Percentiles rank a stretch among this genome's conserved stretches.
phyloP scores from a whole-genome alignment of 2,888 invertebrate species.

The Actias luna region DNA sequence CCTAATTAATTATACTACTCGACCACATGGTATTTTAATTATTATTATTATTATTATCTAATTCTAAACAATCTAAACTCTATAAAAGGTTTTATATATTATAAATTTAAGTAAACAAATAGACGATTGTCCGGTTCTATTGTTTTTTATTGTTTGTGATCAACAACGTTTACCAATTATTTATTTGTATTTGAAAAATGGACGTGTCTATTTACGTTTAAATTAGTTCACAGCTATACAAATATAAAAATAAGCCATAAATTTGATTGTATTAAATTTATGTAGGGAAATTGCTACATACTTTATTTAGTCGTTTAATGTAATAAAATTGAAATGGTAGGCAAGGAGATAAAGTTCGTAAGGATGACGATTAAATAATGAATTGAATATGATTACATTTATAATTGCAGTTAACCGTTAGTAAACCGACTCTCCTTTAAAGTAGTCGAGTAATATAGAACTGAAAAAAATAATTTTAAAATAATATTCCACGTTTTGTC shows the following conservation, averaged over 20 bases:
- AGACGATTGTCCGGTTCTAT: too few species aligned
- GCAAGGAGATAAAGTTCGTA: neutral
- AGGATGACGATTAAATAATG: slow-evolving; percentile 5
- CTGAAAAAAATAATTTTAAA: neutral
- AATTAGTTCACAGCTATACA: too few species aligned
- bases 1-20: slow-evolving; percentile 22
- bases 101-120: too few species aligned
- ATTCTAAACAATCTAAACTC: too few species aligned
- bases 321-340: neutral
- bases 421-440: neutral
- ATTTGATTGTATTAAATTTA: too few species aligned
- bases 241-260: too few species aligned
- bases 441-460: slow-evolving; percentile 1
- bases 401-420: slow-evolving; percentile 1
- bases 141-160: too few species aligned
- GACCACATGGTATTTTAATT: slow-evolving; percentile 18
- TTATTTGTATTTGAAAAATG: neutral
- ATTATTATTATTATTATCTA: too few species aligned
- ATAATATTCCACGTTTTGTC: slow-evolving; percentile 9
- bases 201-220: too few species aligned
- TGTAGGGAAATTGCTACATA: neutral
- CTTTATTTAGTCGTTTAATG: neutral
- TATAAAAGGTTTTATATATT: too few species aligned
- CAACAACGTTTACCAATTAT: neutral
- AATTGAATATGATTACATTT: neutral